Evolutionary conservation across 2,888 invertebrate genomes (phyloP), one percentile per base, ranked within the genome.

Genomic region (Electrophaes corylata): DNA sequence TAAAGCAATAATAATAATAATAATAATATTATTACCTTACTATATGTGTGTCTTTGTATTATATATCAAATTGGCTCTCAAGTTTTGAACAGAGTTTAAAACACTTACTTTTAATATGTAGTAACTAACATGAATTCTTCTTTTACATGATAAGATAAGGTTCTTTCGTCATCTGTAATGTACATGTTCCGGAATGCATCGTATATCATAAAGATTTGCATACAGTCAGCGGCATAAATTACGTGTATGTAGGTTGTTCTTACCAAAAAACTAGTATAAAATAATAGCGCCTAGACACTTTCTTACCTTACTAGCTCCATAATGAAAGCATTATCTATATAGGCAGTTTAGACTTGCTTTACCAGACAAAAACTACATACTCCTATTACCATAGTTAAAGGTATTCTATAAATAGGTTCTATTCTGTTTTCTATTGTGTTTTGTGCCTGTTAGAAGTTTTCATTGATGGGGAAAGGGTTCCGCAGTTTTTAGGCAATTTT

Each of bases 141-240:
- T 49, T 40, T 37, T 29, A 23, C 11, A 33, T 14, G 53, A 59
- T 59, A 54, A 59, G 59, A 55, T 55, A 55, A 55, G 20, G 45
- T 46, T 41, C 26, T 46, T 60, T 55, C 47, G 50, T 51, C 55
- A 55, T 60, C 55, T 55, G 23, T 51, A 37, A 50, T 31, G 49
- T 57, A 57, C 47, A 37, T 43, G 35, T 46, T 39, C 60, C 55
- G 55, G 47, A 58, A 60, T 46, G 41, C 55, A 51, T 43, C 46
- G 39, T 56, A 50, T 47, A 55, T 55, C 59, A 60, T 51, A 54
- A 49, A 55, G 37, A 55, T 60, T 60, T 55, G 55, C 60, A 60
- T 60, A 58, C 47, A 33, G 18, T 31, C 29, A 37, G 54, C 26
- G 18, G 31, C 16, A 54, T 58, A 45, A 44, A 54, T 45, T 26